These are phyloP conservation scores for Thysanoteuthis rhombus DNA, from an alignment of 2,888 invertebrate genomes.

Conservation along the genomic window DNA sequence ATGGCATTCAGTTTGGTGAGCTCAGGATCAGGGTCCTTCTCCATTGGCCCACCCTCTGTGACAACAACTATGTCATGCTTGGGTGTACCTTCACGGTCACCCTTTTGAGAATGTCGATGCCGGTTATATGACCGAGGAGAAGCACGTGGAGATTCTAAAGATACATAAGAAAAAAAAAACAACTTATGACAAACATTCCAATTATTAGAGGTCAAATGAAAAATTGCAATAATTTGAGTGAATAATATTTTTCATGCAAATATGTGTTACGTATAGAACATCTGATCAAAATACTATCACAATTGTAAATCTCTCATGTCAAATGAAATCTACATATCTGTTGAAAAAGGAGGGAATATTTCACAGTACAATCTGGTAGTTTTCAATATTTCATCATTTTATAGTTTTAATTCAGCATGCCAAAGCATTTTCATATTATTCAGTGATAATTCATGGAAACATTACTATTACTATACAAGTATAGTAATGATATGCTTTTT, in stretches of 20 bases:
- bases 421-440: too few species aligned
- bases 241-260: too few species aligned
- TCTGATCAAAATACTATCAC: neutral
- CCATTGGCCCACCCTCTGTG: constrained; percentile 51
- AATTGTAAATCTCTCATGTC: neutral
- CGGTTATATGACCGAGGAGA: constrained; percentile 32
- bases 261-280: neutral
- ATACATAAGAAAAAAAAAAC: too few species aligned
- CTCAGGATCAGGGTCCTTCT: constrained; percentile 60
- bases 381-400: too few species aligned
- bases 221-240: neutral
- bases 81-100: constrained; percentile 41
- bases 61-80: constrained; percentile 65
- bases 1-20: constrained; percentile 71
- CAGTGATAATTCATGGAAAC: too few species aligned
- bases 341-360: too few species aligned
- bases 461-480: too few species aligned
- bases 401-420: too few species aligned
- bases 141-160: constrained; percentile 33
- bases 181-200: neutral
- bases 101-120: constrained; percentile 38
- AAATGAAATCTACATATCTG: neutral
- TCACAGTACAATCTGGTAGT: too few species aligned
- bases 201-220: neutral
- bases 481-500: too few species aligned